These are phyloP conservation scores for Rhipidura dahli DNA, from an alignment of 2,113 vertebrate species.

Conservation along the genomic window DNA sequence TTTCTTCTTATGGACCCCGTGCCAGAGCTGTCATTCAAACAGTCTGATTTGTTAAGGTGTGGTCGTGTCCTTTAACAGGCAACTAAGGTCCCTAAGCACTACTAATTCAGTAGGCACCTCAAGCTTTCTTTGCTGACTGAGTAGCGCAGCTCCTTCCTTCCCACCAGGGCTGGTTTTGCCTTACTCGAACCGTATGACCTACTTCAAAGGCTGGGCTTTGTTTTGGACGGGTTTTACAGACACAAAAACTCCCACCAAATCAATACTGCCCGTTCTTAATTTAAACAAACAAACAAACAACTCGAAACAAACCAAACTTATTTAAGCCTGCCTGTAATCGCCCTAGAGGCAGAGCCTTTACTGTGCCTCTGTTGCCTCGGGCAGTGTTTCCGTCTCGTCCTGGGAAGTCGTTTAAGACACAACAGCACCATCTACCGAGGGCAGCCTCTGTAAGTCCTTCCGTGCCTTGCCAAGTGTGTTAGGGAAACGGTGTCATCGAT, in stretches of 20 bases:
- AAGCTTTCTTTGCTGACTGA: background rate
- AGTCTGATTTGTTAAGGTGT: background rate
- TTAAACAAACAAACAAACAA: background rate
- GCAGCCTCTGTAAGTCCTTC: background rate
- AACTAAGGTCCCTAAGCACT: background rate
- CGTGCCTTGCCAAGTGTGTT: background rate
- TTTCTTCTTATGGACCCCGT: background rate
- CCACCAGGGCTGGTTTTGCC: background rate
- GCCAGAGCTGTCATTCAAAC: background rate
- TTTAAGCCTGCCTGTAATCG: background rate
- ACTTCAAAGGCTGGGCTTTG: background rate
- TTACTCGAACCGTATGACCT: background rate
- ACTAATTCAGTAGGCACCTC: background rate
- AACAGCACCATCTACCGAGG: constrained; percentile 38
- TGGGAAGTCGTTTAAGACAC: background rate
- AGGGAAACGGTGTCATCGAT: background rate
- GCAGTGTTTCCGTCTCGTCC: background rate
- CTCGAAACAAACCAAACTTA: background rate
- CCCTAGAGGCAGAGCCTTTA: background rate
- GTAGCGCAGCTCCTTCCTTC: background rate
- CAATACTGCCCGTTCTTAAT: background rate
- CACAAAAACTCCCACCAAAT: background rate
- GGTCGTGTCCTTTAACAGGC: background rate
- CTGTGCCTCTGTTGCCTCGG: background rate
- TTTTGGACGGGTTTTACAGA: background rate